Evolutionary conservation across 2,797 vertebrate species (phyloP).

Genomic region (Fistularia commersonii): DNA sequence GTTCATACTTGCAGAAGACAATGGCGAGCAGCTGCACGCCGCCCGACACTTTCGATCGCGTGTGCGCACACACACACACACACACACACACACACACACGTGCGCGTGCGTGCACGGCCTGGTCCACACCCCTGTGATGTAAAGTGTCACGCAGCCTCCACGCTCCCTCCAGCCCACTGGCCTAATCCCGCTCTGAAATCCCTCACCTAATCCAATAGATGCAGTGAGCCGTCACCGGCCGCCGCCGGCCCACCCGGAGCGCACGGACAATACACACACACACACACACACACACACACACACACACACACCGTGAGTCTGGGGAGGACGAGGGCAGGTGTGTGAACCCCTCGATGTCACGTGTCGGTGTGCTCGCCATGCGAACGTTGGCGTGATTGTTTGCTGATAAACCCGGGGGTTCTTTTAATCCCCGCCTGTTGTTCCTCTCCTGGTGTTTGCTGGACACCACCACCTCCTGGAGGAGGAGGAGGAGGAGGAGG

Average conservation of each 20-base stretch:
- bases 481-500: too few species aligned
- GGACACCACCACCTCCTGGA: too few species aligned
- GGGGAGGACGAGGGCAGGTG: too few species aligned
- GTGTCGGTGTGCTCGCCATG: too few species aligned
- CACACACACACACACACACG: slow-evolving; percentile 13
- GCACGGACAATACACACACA: slow-evolving; percentile 44
- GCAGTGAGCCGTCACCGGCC: slow-evolving; percentile 78
- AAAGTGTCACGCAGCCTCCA: slow-evolving; percentile 49
- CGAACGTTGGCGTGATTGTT: too few species aligned
- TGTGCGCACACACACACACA: slow-evolving; percentile 32
- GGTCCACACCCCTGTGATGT: slow-evolving; percentile 32
- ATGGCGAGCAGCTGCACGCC: slow-evolving; percentile 7
- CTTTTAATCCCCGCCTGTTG: too few species aligned
- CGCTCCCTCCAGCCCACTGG: slow-evolving; percentile 76
- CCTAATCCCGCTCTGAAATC: slow-evolving; percentile 87
- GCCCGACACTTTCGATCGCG: slow-evolving; percentile 20
- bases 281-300: too few species aligned
- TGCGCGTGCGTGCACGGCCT: too few species aligned
- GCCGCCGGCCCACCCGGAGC: slow-evolving; percentile 40
- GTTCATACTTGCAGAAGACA: slow-evolving; percentile 77
- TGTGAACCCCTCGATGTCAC: too few species aligned
- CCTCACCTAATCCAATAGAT: slow-evolving; percentile 89
- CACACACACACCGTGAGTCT: too few species aligned
- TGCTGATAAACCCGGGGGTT: too few species aligned
- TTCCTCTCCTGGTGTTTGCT: too few species aligned